Base-by-base conservation (phyloP, 2,797 vertebrate species). In the Scolopax rusticola region DNA sequence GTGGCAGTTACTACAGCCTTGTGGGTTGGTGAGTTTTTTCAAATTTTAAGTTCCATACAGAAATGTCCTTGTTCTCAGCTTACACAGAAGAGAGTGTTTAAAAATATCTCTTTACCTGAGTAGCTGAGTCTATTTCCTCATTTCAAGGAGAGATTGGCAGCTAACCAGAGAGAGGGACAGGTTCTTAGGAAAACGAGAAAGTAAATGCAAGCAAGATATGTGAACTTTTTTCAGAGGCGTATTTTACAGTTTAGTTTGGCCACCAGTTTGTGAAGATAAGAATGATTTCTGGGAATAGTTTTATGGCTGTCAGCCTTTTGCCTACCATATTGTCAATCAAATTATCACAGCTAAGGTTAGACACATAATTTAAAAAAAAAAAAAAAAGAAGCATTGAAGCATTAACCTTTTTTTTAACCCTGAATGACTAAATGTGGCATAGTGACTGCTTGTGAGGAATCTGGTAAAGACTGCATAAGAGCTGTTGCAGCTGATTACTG, bases 91-190 rank as follows among this genome's bases (percentile, higher is more conserved):
- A 82, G 84, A 70, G 76, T 87, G 69, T 94, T 96, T 97, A 92
- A 97, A 98, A 97, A 96, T 95, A 96, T 57, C 47, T 88, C 84
- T 94, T 93, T 90, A 97, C 96, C 95, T 98, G 96, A 95, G 83
- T 81, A 94, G 45, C 89, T 82, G 84, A 87, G 80, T 94, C 67
- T 93, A 12, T 94, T 95, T 97, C 64, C 50, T 82, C 64, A 95
- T 97, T 90, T 60, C 63, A 89, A 87, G 54, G 51, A 73, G 78
- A 96, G 76, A 92, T 40, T 95, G 90, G 84, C 68, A 96, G 92
- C 59, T 92, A 91, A 70, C 25, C 86, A n/a, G 94, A 94, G 89
- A 94, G 47, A 87, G 51, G 74, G 51, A 70, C 69, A 56, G 33
- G 45, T 88, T 96, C 89, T 92, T 41, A 65, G 57, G 45, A 87